Base-by-base conservation (phyloP, 2,113 vertebrate genomes). In the Petrocephalus microphthalmus region DNA sequence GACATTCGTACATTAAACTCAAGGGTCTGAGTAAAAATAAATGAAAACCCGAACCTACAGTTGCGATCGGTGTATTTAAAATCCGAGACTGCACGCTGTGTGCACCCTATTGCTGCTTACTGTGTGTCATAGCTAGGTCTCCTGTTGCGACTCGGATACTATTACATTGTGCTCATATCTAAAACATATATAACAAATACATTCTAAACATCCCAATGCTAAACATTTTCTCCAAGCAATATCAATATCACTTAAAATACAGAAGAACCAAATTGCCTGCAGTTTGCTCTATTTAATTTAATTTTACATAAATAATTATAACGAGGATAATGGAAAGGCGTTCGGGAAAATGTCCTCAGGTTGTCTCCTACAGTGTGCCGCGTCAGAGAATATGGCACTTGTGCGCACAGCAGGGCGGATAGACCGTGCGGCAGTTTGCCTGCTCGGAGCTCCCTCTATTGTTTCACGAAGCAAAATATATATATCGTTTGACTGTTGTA, bases 391-490 rank as follows among this genome's bases (percentile, higher is more conserved):
- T 78, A 49, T 54, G 19, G 53, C 29, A 42, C 49, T 47, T 42
- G 67, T 19, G 53, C 47, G 67, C 25, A 42, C 29, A 54, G 25
- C 49, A 53, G 49, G 54, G n/a, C 19, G 49, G 22, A 52, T 15
- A 19, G 11, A 53, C 17, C 25, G 4, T 10, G 25, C 13, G 29
- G 13, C n/a, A 42, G 7, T 81, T 86, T 67, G 85, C 89, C 88
- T 87, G 84, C 88, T 89, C 88, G 90, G 89, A 92, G 92, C 92
- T 91, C 92, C 91, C 92, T 93, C 92, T 92, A 88, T 92, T 90
- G 92, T 89, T 88, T 25, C 88, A 83, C 47, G 5, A 86, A 33
- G 89, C n/a, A 37, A 84, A 86, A 29, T 42, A 19, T 51, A 52
- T 42, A 13, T n/a, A n/a, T 71, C 10, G 22, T 60, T 60, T 60